Conservation (phyloP, 2,888 invertebrate genomes). For the Diachrysia chrysitis region DNA sequence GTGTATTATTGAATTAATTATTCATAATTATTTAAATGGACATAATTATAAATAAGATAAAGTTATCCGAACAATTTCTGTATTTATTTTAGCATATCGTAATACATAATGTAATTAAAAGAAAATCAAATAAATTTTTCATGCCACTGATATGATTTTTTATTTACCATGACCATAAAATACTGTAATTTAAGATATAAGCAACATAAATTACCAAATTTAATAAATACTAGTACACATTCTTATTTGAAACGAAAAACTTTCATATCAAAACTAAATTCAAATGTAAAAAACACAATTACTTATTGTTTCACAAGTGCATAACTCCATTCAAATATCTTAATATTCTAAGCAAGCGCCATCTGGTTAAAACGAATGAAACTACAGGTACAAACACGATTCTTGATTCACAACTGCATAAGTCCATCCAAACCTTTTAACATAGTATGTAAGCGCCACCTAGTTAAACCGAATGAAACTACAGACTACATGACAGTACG, state of each 20-base stretch:
- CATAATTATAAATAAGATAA: constrained; percentile 77
- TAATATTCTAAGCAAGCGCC: neutral
- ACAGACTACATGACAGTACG: neutral
- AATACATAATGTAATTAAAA: constrained; percentile 84
- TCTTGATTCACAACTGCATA: neutral
- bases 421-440: neutral
- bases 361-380: constrained; percentile 22
- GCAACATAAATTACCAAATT: no score
- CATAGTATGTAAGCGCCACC: constrained; percentile 8
- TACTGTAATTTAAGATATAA: neutral
- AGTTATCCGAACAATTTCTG: constrained; percentile 84
- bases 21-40: constrained; percentile 82
- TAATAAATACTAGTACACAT: no score
- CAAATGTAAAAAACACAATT: no score
- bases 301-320: neutral
- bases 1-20: constrained; percentile 78
- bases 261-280: no score
- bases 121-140: constrained; percentile 88
- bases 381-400: no score
- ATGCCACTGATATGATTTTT: constrained; percentile 80
- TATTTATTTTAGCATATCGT: constrained; percentile 88
- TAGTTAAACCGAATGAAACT: constrained; percentile 9
- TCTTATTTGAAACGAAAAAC: no score
- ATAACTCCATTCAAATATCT: neutral
- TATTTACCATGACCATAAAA: constrained; percentile 29